Percentiles rank a stretch among this genome's conserved stretches.
Evolutionary conservation across 2,113 vertebrate species (phyloP).

Genomic region (Aptenodytes patagonicus): DNA sequence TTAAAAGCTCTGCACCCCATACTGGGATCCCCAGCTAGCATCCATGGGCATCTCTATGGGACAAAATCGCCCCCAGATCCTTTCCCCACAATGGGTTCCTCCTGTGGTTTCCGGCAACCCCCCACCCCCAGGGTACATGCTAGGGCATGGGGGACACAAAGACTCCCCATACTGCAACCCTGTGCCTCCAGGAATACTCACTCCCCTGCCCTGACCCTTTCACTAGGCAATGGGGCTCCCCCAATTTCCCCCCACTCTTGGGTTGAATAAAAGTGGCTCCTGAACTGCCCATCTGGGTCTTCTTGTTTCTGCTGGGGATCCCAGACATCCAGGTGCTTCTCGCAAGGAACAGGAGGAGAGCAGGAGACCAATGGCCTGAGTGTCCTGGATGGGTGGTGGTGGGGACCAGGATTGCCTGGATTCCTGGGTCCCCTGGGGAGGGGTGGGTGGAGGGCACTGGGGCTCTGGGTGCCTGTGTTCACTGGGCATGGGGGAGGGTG

Average conservation of each 20-base stretch:
- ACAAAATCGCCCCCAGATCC: background rate
- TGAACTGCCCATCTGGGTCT: background rate
- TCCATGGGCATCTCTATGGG: background rate
- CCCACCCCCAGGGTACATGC: background rate
- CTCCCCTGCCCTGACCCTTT: background rate
- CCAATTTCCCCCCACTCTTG: fast-evolving
- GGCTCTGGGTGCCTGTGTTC: background rate
- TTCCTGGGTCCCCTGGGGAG: background rate
- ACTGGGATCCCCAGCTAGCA: background rate
- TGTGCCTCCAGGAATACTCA: background rate
- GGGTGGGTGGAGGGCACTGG: background rate
- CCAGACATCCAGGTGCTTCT: background rate
- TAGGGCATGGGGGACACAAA: background rate
- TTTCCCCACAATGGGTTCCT: background rate
- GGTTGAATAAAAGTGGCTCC: conserved; percentile 33
- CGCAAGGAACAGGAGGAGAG: background rate
- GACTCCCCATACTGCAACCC: background rate
- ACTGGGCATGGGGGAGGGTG: fast-evolving
- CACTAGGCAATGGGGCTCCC: background rate
- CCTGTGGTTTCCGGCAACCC: background rate
- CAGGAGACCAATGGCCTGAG: background rate
- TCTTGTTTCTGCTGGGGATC: background rate
- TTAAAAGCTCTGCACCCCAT: background rate
- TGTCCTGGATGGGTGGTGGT: background rate
- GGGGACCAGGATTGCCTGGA: background rate